A percentile compares a stretch with the other conserved stretches of the same genome.
These are phyloP conservation scores for Paramormyrops hopkinsi DNA, from an alignment of 2,797 vertebrate species.

Conservation along the genomic window DNA sequence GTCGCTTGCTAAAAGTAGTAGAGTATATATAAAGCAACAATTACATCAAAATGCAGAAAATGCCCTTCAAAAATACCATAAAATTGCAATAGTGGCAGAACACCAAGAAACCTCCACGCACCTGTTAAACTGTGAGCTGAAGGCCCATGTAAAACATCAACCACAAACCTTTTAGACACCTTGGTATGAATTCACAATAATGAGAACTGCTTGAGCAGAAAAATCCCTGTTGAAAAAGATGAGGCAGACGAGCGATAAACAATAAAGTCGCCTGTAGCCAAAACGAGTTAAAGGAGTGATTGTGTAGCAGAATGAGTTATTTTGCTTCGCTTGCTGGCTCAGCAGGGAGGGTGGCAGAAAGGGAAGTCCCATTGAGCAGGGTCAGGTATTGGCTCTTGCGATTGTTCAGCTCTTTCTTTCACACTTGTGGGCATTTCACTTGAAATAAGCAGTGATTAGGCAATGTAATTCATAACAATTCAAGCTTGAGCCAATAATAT, in stretches of 20 bases:
- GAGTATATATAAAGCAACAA: neutral
- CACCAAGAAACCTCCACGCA: neutral
- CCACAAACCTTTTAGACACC: neutral
- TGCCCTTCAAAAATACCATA: neutral
- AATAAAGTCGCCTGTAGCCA: conserved; percentile 60
- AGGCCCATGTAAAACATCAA: neutral
- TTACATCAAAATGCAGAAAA: neutral
- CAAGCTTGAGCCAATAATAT: conserved; percentile 15
- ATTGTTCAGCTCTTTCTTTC: conserved; percentile 8
- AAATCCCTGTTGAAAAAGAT: conserved; percentile 17
- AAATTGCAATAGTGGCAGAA: neutral
- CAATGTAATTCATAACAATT: conserved; percentile 22
- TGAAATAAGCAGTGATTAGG: conserved; percentile 21
- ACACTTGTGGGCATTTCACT: conserved; percentile 4
- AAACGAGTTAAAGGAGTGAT: conserved; percentile 61
- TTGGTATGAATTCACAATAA: neutral
- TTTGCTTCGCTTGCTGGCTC: conserved; percentile 69
- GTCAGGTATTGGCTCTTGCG: conserved; percentile 20
- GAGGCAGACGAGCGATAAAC: conserved; percentile 29
- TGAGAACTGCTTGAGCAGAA: conserved; percentile 3
- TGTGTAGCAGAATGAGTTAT: conserved; percentile 69
- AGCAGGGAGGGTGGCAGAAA: conserved; percentile 44
- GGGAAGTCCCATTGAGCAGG: conserved; percentile 18
- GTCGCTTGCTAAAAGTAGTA: neutral
- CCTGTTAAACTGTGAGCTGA: neutral